Evolutionary conservation across 2,888 invertebrate species (phyloP).

Genomic region (Pedicia rivosa): DNA sequence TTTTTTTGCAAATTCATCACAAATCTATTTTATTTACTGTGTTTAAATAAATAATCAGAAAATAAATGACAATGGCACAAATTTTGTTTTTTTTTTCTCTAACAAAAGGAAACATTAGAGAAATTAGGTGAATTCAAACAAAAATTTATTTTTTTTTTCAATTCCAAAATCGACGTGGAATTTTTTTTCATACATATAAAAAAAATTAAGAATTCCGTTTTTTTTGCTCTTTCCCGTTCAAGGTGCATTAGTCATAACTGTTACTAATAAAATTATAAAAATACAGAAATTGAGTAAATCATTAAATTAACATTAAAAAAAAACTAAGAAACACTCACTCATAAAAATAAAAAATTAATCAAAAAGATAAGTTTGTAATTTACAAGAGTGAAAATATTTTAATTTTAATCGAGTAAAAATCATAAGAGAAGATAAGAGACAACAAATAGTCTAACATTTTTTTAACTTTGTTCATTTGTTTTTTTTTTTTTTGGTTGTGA

Average conservation of each 20-base stretch:
- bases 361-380: neutral
- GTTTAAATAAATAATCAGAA: too few relatives aligned
- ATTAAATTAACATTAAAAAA: too few relatives aligned
- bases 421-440: neutral
- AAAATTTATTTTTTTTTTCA: neutral
- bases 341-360: slow-evolving; percentile 1
- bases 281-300: too few relatives aligned
- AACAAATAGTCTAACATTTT: neutral
- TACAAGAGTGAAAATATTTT: neutral
- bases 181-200: too few relatives aligned
- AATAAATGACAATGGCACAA: too few relatives aligned
- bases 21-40: too few relatives aligned
- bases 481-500: too few relatives aligned
- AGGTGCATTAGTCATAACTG: slow-evolving; percentile 5
- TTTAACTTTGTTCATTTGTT: too few relatives aligned
- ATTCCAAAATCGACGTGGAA: slow-evolving; percentile 3
- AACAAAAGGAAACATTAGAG: neutral
- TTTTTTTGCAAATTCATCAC: too few relatives aligned
- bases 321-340: too few relatives aligned
- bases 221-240: neutral
- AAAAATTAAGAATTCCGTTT: too few relatives aligned
- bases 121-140: neutral
- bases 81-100: neutral
- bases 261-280: slow-evolving; percentile 2
- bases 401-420: neutral